Percentiles rank a stretch among this genome's conserved stretches.
phyloP scores from a whole-genome alignment of 2,888 invertebrate genomes.

The Dryadula phaetusa region DNA sequence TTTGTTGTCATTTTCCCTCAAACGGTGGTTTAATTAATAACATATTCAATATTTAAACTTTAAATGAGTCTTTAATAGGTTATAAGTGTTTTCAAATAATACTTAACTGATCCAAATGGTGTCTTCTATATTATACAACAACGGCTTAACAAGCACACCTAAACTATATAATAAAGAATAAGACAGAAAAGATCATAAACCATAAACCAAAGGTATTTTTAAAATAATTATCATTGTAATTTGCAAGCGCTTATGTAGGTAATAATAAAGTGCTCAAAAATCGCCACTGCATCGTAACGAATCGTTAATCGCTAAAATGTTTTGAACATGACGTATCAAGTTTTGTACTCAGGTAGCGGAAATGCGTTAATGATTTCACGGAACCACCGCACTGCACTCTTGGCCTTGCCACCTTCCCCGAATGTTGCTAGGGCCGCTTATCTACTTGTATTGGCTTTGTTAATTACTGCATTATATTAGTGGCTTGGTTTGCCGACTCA shows the following conservation, averaged over 20 bases:
- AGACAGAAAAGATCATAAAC: too few species aligned
- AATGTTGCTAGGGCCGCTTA: constrained; percentile 30
- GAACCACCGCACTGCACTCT: constrained; percentile 34
- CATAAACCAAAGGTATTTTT: too few species aligned
- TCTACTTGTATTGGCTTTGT: constrained; percentile 22
- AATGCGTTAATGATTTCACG: constrained; percentile 41
- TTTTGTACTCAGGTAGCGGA: constrained; percentile 41
- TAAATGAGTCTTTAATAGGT: too few species aligned
- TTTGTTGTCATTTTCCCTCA: too few species aligned
- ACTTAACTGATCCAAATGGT: too few species aligned
- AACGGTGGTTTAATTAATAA: too few species aligned
- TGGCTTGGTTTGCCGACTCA: not conserved
- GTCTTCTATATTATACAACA: too few species aligned
- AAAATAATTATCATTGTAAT: not conserved
- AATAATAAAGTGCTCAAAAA: not conserved
- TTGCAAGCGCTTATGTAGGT: not conserved
- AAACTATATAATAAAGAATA: too few species aligned
- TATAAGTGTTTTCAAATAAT: too few species aligned
- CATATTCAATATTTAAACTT: too few species aligned
- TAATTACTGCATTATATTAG: constrained; percentile 8
- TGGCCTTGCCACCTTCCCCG: constrained; percentile 33
- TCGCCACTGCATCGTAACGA: constrained; percentile 8
- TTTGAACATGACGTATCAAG: constrained; percentile 34
- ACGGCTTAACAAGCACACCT: too few species aligned
- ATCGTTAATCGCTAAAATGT: constrained; percentile 32